phyloP scores from a whole-genome alignment of 2,888 invertebrate species.

The Brachyptera risi region DNA sequence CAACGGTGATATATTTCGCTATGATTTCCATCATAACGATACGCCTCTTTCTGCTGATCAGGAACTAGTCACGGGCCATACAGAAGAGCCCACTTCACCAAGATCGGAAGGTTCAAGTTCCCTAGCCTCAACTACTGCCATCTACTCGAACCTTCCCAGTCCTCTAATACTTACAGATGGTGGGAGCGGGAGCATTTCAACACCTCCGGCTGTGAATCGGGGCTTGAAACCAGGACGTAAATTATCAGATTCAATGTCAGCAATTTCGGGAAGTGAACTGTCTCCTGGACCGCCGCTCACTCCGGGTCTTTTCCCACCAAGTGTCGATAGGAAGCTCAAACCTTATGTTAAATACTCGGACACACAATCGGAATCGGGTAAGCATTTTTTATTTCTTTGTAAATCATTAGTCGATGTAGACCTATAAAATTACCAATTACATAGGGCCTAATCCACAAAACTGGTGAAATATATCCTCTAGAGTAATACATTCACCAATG shows the following conservation, averaged over 20 bases:
- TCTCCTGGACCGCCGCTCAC: conserved; percentile 45
- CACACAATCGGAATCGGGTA: conserved; percentile 18
- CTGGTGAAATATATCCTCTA: no score
- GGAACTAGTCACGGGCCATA: conserved; percentile 36
- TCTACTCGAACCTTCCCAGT: conserved; percentile 58
- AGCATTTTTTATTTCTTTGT: background rate
- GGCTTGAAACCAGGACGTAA: conserved; percentile 71
- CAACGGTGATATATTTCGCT: conserved; percentile 51
- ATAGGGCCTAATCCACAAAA: no score
- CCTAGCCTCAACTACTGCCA: conserved; percentile 46
- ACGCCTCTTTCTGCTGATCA: conserved; percentile 19
- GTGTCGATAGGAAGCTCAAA: conserved; percentile 44
- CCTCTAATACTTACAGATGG: conserved; percentile 40
- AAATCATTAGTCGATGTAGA: no score
- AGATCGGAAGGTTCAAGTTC: conserved; percentile 46
- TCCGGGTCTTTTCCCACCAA: conserved; percentile 46
- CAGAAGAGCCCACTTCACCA: conserved; percentile 49
- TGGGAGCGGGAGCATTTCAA: conserved; percentile 34
- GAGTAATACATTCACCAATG: no score
- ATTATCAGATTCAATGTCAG: conserved; percentile 47
- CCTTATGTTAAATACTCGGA: conserved; percentile 37
- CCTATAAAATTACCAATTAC: no score
- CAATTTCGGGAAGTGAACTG: conserved; percentile 43
- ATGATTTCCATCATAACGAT: conserved; percentile 48
- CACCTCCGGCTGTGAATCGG: conserved; percentile 70